Conservation (phyloP, 2,888 invertebrate species). For the Acheta domesticus region DNA sequence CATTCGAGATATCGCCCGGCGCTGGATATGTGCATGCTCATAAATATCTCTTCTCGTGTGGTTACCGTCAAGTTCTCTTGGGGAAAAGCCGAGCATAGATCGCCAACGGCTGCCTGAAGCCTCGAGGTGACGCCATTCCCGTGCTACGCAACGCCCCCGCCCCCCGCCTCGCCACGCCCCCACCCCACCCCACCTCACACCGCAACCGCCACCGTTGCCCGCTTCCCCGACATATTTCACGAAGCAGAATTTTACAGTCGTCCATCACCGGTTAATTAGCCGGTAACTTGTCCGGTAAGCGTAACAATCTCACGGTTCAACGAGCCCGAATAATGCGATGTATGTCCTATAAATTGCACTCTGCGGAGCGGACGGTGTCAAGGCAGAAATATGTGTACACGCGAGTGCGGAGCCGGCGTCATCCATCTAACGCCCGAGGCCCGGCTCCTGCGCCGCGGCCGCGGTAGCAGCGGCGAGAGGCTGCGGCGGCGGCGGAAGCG, state of each 20-base stretch:
- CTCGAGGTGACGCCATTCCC: too few species aligned
- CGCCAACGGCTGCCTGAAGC: too few species aligned
- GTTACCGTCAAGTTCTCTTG: too few species aligned
- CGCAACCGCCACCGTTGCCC: not conserved
- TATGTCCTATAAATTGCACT: not conserved
- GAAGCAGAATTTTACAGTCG: constrained; percentile 18
- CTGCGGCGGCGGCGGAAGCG: too few species aligned
- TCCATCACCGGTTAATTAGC: constrained; percentile 10
- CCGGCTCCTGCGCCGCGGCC: not conserved
- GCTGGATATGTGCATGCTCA: too few species aligned
- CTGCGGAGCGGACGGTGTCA: not conserved
- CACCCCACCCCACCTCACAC: not conserved
- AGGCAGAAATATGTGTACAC: not conserved
- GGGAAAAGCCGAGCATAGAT: too few species aligned
- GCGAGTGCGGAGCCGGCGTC: not conserved
- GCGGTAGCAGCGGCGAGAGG: not conserved
- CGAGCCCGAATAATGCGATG: constrained; percentile 18
- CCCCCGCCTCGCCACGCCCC: too few species aligned
- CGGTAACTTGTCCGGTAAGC: constrained; percentile 6
- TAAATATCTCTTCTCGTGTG: too few species aligned
- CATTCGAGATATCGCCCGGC: too few species aligned
- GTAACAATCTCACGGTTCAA: constrained; percentile 9
- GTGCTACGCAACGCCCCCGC: too few species aligned
- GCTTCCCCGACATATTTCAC: constrained; percentile 1
- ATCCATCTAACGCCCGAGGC: not conserved